Conservation (phyloP, 92 coral and sea anemone genomes). For the Umimayanthus kanabou region DNA sequence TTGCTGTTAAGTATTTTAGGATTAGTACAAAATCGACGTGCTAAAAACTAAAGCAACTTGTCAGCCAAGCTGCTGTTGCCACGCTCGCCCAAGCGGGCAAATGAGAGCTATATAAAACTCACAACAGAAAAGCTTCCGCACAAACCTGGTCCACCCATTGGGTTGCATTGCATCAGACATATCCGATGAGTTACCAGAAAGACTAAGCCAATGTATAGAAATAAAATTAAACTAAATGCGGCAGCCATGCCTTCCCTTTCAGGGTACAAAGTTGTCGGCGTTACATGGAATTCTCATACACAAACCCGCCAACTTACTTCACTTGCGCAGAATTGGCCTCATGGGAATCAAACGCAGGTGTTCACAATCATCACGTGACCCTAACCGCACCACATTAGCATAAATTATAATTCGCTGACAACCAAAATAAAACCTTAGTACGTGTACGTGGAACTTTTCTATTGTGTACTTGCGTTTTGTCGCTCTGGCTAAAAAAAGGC, state of each 20-base stretch:
- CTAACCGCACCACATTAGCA: constrained; percentile 41
- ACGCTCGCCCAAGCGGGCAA: constrained; percentile 71
- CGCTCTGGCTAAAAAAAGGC: constrained; percentile 15
- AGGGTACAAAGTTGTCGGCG: constrained; percentile 56
- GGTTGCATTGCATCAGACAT: constrained; percentile 96
- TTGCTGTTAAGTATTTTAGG: constrained; percentile 5
- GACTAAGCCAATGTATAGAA: constrained; percentile 79
- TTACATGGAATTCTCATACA: constrained; percentile 91
- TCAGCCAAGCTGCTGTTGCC: constrained; percentile 59
- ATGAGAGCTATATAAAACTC: constrained; percentile 74
- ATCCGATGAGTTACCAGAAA: constrained; percentile 89
- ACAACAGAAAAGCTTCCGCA: constrained; percentile 61
- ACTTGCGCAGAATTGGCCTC: constrained; percentile 77
- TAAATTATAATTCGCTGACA: constrained; percentile 35
- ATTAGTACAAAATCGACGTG: constrained; percentile 18
- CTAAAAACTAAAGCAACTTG: constrained; percentile 52
- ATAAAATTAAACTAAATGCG: constrained; percentile 76
- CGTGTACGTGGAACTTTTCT: constrained; percentile 47
- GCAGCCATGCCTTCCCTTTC: constrained; percentile 81
- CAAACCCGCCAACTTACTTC: constrained; percentile 51
- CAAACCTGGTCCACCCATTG: constrained; percentile 94
- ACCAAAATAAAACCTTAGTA: constrained; percentile 23
- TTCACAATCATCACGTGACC: constrained; percentile 67
- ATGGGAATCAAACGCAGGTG: constrained; percentile 94
- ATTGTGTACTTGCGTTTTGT: constrained; percentile 46